Percentiles rank a stretch among this genome's conserved stretches.
Conservation (phyloP, 2,888 invertebrate genomes). For the Gasteruption jaculator region DNA sequence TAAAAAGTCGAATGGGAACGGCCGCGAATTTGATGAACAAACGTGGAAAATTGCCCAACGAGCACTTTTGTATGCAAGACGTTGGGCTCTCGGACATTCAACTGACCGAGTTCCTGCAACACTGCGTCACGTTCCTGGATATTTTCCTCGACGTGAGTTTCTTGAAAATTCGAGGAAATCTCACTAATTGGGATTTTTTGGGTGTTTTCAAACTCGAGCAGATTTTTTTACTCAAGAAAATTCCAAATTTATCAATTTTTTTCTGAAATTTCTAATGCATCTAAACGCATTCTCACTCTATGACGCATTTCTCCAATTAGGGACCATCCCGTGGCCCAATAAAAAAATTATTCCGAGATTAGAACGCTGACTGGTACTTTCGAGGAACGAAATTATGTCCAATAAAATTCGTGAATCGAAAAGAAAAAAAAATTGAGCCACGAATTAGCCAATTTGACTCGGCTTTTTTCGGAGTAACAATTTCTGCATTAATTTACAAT, state of each 20-base stretch:
- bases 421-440: no score
- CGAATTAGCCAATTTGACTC: no score
- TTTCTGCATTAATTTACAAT: no score
- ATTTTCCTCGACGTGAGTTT: conserved; percentile 58
- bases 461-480: no score
- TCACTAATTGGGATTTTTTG: neutral
- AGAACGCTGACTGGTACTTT: no score
- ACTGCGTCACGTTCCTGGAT: conserved; percentile 54
- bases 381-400: no score
- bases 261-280: conserved; percentile 1
- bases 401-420: no score
- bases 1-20: conserved; percentile 75
- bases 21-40: conserved; percentile 74
- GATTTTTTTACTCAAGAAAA: no score
- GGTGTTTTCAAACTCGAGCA: no score
- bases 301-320: no score
- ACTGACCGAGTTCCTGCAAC: conserved; percentile 47
- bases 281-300: conserved; percentile 7
- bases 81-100: conserved; percentile 66
- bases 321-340: no score
- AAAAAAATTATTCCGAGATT: no score
- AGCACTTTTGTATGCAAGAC: conserved; percentile 75
- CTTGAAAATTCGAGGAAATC: conserved; percentile 42
- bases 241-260: neutral
- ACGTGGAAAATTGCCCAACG: conserved; percentile 80